Percentiles rank a stretch among this genome's conserved stretches.
These are phyloP conservation scores for Psittacula derbiana DNA, from an alignment of 2,797 vertebrate species.

Conservation along the genomic window DNA sequence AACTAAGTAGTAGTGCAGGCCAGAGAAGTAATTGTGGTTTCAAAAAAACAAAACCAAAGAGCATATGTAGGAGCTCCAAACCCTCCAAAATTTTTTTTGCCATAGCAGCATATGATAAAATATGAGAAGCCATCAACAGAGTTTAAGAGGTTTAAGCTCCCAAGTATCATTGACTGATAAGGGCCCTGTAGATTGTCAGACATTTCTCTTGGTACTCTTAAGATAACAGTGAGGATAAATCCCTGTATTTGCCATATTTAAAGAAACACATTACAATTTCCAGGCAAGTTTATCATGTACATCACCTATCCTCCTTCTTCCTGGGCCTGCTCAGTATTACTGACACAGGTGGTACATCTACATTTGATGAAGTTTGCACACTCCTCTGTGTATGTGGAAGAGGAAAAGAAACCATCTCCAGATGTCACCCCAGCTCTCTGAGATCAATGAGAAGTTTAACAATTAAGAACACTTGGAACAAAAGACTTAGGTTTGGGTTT, in stretches of 20 bases:
- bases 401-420: not conserved
- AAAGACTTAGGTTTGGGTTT: not conserved
- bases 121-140: not conserved
- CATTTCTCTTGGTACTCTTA: not conserved
- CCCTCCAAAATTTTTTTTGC: constrained; percentile 5
- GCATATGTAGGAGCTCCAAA: not conserved
- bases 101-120: not conserved
- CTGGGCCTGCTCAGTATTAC: not conserved
- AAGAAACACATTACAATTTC: not conserved
- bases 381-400: rapidly evolving
- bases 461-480: not conserved
- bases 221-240: not conserved
- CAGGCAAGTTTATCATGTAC: not conserved
- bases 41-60: constrained; percentile 22
- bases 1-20: not conserved
- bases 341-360: not conserved
- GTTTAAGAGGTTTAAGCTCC: not conserved
- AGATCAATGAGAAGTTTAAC: not conserved
- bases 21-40: constrained; percentile 1
- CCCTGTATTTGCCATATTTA: not conserved
- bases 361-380: not conserved
- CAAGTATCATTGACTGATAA: not conserved
- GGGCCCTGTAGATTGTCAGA: not conserved
- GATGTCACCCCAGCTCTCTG: not conserved
- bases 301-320: not conserved